Conservation (phyloP, 2,888 invertebrate genomes). For the Itoplectis maculator region DNA sequence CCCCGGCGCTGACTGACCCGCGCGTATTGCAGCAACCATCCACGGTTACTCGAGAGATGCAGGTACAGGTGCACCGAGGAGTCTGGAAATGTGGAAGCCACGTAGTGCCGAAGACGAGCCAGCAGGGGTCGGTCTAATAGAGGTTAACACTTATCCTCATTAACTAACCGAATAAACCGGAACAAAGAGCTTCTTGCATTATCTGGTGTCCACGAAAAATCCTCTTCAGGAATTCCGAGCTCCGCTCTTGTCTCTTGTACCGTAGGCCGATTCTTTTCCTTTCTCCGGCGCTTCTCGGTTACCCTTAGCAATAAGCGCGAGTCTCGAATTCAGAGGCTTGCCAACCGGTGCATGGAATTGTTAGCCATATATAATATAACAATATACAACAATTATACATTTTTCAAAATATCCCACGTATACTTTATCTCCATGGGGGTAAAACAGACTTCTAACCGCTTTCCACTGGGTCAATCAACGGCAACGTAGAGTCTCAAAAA, state of each 20-base stretch:
- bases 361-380: too few species aligned
- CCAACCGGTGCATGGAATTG: too few species aligned
- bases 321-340: too few species aligned
- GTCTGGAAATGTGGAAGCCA: neutral
- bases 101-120: constrained; percentile 10
- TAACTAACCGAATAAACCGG: constrained; percentile 76
- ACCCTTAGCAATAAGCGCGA: too few species aligned
- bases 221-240: neutral
- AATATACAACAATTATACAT: too few species aligned
- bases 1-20: neutral
- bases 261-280: too few species aligned
- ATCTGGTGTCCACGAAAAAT: constrained; percentile 14
- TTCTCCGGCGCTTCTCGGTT: too few species aligned
- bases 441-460: too few species aligned
- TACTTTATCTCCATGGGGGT: too few species aligned
- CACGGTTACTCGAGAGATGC: neutral
- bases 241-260: neutral
- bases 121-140: constrained; percentile 76
- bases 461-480: too few species aligned
- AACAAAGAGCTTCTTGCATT: constrained; percentile 69
- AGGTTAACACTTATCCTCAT: constrained; percentile 79
- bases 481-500: too few species aligned
- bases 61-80: neutral
- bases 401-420: too few species aligned
- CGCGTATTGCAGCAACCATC: constrained; percentile 6